Conservation (phyloP, 2,888 invertebrate genomes). For the Syrista parreyssii region DNA sequence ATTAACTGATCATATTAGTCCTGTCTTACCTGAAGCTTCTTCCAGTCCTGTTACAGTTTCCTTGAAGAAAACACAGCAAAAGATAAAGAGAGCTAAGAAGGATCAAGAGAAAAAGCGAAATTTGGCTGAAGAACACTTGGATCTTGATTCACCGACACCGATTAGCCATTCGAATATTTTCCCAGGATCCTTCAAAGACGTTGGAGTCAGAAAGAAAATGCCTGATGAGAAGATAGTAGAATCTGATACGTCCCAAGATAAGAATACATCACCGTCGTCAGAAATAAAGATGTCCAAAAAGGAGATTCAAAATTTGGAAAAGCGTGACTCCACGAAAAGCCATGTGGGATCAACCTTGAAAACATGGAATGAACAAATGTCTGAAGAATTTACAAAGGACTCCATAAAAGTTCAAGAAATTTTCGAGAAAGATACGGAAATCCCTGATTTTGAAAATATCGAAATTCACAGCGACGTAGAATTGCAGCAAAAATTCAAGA, state of each 20-base stretch:
- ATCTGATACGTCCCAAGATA: background rate
- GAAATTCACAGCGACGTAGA: background rate
- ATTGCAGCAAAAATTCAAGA: background rate
- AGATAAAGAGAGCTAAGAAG: slow-evolving; percentile 20
- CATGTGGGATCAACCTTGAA: background rate
- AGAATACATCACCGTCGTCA: background rate
- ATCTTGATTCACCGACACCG: slow-evolving; percentile 34
- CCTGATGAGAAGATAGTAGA: background rate
- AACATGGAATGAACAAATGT: background rate
- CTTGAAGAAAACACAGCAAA: background rate
- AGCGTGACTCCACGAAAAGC: background rate
- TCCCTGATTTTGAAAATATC: background rate
- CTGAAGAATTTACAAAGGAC: background rate
- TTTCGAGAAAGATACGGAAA: background rate
- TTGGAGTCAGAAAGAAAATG: background rate
- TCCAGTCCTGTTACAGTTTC: slow-evolving; percentile 39
- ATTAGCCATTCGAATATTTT: background rate
- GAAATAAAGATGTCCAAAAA: background rate
- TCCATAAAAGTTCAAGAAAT: background rate
- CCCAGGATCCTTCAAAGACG: background rate
- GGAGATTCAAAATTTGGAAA: background rate
- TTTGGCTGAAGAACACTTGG: slow-evolving; percentile 51
- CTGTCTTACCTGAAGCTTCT: slow-evolving; percentile 40
- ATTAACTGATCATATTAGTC: slow-evolving; percentile 59
- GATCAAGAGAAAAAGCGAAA: slow-evolving; percentile 45